A percentile compares a stretch with the other conserved stretches of the same genome.
phyloP scores from a whole-genome alignment of 1,140 invertebrate species.

The Polyergus mexicanus region DNA sequence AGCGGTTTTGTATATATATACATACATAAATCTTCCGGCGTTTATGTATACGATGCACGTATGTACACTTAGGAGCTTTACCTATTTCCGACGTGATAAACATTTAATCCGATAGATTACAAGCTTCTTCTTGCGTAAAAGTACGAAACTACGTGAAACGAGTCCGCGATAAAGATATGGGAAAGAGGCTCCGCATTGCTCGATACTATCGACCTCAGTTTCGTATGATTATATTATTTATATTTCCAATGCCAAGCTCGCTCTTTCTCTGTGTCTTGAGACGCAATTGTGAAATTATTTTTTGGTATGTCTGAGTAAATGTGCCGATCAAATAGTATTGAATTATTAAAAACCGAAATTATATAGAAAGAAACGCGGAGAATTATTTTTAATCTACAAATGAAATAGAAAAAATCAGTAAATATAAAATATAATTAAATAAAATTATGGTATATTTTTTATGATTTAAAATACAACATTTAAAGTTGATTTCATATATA shows the following conservation, averaged over 20 bases:
- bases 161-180: slow-evolving; percentile 47
- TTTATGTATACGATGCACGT: not conserved
- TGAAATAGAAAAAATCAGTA: not conserved
- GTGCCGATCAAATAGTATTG: not conserved
- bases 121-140: slow-evolving; percentile 61
- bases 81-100: slow-evolving; percentile 34
- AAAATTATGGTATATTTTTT: not conserved
- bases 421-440: not conserved
- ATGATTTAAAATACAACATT: not conserved
- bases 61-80: slow-evolving; percentile 40
- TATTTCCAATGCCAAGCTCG: slow-evolving; percentile 16
- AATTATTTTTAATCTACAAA: not conserved
- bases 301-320: not conserved
- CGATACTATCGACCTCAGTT: slow-evolving; percentile 59
- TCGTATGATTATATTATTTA: slow-evolving; percentile 48
- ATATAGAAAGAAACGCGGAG: not conserved
- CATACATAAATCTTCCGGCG: slow-evolving; percentile 18
- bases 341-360: not conserved
- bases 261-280: not conserved
- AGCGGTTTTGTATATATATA: not conserved
- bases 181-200: slow-evolving; percentile 15
- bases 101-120: slow-evolving; percentile 71
- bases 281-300: slow-evolving; percentile 27
- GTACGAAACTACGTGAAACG: slow-evolving; percentile 53
- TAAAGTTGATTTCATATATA: no score